Conservation (phyloP, 2,113 vertebrate genomes). For the Monopterus albus region DNA sequence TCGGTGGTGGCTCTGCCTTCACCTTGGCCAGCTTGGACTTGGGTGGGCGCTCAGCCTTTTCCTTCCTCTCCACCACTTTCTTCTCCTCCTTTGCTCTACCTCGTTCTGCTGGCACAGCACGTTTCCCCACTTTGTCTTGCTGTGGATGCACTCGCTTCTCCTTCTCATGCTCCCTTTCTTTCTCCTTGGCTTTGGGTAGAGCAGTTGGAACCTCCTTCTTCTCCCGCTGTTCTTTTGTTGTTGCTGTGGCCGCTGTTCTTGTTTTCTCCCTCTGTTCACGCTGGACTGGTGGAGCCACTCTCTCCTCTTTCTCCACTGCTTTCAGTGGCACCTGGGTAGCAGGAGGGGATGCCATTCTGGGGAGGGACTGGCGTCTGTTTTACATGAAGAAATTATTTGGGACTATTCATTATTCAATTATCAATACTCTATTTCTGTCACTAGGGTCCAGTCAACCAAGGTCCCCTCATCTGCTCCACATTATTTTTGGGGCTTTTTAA, state of each 20-base stretch:
- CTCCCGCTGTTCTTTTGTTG: slow-evolving; percentile 70
- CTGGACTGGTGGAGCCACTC: slow-evolving; percentile 64
- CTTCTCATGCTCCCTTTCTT: slow-evolving; percentile 57
- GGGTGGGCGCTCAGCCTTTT: slow-evolving; percentile 71
- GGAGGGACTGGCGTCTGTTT: slow-evolving; percentile 75
- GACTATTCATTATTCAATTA: no score
- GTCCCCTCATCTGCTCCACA: no score
- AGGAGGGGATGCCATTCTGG: slow-evolving; percentile 74
- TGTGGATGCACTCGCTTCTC: slow-evolving; percentile 68
- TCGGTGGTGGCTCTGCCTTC: slow-evolving; percentile 91
- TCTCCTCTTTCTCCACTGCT: slow-evolving; percentile 73
- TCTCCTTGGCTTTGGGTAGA: slow-evolving; percentile 64
- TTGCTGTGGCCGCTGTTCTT: slow-evolving; percentile 38
- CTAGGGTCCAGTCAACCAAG: background rate
- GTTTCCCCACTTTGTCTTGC: slow-evolving; percentile 77
- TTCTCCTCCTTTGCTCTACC: slow-evolving; percentile 77
- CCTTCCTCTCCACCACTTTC: slow-evolving; percentile 70
- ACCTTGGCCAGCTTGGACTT: slow-evolving; percentile 85
- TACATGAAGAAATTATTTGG: background rate
- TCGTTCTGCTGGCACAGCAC: slow-evolving; percentile 62
- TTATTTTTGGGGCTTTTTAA: no score
- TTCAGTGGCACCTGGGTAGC: slow-evolving; percentile 64
- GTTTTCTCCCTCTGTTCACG: slow-evolving; percentile 74
- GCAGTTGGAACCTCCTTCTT: slow-evolving; percentile 60
- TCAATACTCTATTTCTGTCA: background rate